Evolutionary conservation across 2,888 invertebrate species (phyloP).

Genomic region (Lomographa bimaculata): DNA sequence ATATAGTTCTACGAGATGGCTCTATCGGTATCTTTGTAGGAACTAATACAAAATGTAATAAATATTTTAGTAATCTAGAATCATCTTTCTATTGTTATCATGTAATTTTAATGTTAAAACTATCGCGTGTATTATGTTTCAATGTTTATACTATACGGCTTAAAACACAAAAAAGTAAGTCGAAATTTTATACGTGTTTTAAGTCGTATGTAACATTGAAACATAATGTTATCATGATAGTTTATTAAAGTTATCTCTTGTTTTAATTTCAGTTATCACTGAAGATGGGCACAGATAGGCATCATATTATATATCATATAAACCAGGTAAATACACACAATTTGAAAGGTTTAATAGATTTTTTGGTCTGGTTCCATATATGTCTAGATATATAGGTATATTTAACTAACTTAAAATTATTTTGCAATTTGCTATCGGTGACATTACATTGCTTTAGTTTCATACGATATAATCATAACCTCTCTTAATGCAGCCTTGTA

Average conservation of each 20-base stretch:
- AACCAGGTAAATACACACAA: too few relatives aligned
- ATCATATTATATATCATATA: slow-evolving; percentile 5
- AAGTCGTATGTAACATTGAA: too few relatives aligned
- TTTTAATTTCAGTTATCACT: too few relatives aligned
- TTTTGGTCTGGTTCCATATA: slow-evolving; percentile 23
- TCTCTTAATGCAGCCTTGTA: slow-evolving; percentile 43
- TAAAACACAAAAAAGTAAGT: too few relatives aligned
- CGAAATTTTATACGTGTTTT: too few relatives aligned
- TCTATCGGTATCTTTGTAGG: slow-evolving; percentile 42
- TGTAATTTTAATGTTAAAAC: too few relatives aligned
- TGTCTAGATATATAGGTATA: slow-evolving; percentile 17
- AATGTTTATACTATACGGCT: too few relatives aligned
- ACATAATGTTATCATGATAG: too few relatives aligned
- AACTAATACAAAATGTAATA: slow-evolving; percentile 60
- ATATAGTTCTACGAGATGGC: too few relatives aligned
- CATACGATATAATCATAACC: slow-evolving; percentile 34
- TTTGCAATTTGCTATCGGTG: slow-evolving; percentile 5
- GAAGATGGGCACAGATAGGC: background rate
- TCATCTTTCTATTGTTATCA: slow-evolving; percentile 17
- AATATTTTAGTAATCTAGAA: slow-evolving; percentile 39
- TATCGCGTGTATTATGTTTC: too few relatives aligned
- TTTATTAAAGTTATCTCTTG: too few relatives aligned
- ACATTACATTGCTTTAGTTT: slow-evolving; percentile 5
- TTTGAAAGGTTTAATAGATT: slow-evolving; percentile 17
- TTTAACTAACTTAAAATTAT: slow-evolving; percentile 21